Percentiles rank a stretch among this genome's conserved stretches.
phyloP scores from a whole-genome alignment of 2,797 vertebrate genomes.

The Acanthiza pusilla region DNA sequence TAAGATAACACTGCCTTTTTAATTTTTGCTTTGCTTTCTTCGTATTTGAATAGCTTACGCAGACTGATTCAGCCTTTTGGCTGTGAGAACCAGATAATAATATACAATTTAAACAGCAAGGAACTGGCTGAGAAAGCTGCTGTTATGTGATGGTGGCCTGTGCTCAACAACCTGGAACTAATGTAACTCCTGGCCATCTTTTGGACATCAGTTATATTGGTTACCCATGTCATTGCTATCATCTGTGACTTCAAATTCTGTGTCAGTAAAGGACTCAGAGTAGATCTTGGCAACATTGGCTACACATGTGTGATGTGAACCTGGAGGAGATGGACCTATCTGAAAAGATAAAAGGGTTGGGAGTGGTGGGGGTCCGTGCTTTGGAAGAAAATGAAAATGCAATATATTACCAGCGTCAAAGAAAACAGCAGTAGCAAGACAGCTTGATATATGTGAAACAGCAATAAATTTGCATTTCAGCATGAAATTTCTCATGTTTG shows the following conservation, averaged over 20 bases:
- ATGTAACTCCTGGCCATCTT: neutral
- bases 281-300: neutral
- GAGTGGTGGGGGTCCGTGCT: neutral
- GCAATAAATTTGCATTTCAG: constrained; percentile 1
- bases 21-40: constrained; percentile 25
- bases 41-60: neutral
- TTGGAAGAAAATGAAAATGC: neutral
- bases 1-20: neutral
- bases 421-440: neutral
- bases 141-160: neutral
- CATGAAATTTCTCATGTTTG: neutral
- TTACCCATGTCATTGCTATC: neutral
- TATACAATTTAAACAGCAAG: neutral
- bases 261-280: neutral
- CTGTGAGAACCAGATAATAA: neutral
- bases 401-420: neutral
- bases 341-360: neutral
- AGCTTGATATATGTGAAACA: neutral
- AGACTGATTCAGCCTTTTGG: neutral
- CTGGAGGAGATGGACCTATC: neutral
- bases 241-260: neutral
- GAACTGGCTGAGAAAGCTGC: neutral
- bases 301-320: neutral
- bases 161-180: neutral
- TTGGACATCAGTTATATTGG: neutral